Base-by-base conservation (phyloP, 2,113 vertebrate species). In the Scopus umbretta region DNA sequence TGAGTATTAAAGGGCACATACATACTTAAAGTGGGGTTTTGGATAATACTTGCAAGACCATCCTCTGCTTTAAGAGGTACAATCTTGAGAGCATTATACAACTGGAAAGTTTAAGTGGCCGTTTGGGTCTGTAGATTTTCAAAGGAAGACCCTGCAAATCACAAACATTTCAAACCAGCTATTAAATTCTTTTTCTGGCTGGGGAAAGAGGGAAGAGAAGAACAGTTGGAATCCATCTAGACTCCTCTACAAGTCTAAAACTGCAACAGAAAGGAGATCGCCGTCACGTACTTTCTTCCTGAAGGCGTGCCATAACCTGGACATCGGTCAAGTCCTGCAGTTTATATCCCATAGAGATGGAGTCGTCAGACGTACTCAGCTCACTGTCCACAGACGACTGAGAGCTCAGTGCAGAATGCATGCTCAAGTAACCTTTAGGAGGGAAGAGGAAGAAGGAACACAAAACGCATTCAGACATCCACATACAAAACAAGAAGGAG, bases 311-410 rank as follows among this genome's bases (percentile, higher is more conserved):
- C 99, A 99, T 99, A 81, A 99, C 99, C 97, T 99, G 99, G 71
- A 99, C 99, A 11, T 99, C 99, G 0, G 99, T 99, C 97, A 99
- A 96, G 96, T 99, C 99, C 97, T 99, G 99, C 85, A 99, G 98
- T 85, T 99, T 99, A 53, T 99, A 99, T 7, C 99, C 99, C 99
- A 99, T 99, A 11, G 99, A 99, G 97, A 99, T 99, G 90, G 99
- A 99, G 97, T 99, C 99, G 14, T 99, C 99, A 0, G 99, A 99
- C 11, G 98, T 99, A 91, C 99, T 99, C 78, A 99, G 98, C 96
- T 99, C 99, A 7, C 99, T 99, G 97, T 99, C 99, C 88, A 99
- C 98, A 7, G 99, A 99, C 1, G 99, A 99, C 97, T 99, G 99
- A 8, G 99, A 99, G 97, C 99, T 99, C 94, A 99, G 96, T 3